Percentiles rank a stretch among this genome's conserved stretches.
Conservation (phyloP, 2,113 vertebrate species). For the Prochilodus magdalenae region DNA sequence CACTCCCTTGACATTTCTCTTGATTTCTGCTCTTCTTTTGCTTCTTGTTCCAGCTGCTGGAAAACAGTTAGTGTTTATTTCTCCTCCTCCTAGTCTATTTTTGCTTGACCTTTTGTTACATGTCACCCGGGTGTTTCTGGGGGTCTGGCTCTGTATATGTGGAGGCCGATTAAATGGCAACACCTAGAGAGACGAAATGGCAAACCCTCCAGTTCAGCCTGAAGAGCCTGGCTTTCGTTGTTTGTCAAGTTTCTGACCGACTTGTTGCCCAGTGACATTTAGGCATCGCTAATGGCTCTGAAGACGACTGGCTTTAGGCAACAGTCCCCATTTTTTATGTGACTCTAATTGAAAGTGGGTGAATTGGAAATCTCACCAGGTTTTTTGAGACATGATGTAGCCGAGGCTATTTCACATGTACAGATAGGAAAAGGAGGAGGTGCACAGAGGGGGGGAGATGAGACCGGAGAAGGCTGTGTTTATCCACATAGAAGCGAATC, state of each 20-base stretch:
- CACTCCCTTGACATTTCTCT: slow-evolving; percentile 38
- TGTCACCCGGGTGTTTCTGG: slow-evolving; percentile 37
- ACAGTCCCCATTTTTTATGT: not conserved
- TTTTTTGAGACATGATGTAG: not conserved
- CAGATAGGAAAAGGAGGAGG: slow-evolving; percentile 52
- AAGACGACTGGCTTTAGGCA: not conserved
- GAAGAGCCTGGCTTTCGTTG: not conserved
- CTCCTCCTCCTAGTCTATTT: slow-evolving; percentile 33
- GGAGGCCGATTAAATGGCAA: slow-evolving; percentile 32
- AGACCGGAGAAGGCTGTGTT: slow-evolving; percentile 57
- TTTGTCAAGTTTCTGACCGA: not conserved
- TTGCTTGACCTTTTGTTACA: slow-evolving; percentile 44
- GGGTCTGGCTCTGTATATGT: slow-evolving; percentile 14
- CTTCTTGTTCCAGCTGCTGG: slow-evolving; percentile 20
- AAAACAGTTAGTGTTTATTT: slow-evolving; percentile 43
- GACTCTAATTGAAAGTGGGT: not conserved
- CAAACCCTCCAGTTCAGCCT: not conserved
- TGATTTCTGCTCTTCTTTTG: slow-evolving; percentile 15
- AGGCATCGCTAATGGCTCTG: not conserved
- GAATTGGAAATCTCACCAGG: not conserved
- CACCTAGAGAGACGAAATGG: slow-evolving; percentile 20
- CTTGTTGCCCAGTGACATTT: slow-evolving; percentile 19
- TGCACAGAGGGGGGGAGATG: slow-evolving; percentile 43
- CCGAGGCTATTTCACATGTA: not conserved
- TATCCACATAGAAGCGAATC: slow-evolving; percentile 66